These are phyloP conservation scores for Podarcis siculus DNA, from an alignment of 2,797 vertebrate species.

Conservation along the genomic window DNA sequence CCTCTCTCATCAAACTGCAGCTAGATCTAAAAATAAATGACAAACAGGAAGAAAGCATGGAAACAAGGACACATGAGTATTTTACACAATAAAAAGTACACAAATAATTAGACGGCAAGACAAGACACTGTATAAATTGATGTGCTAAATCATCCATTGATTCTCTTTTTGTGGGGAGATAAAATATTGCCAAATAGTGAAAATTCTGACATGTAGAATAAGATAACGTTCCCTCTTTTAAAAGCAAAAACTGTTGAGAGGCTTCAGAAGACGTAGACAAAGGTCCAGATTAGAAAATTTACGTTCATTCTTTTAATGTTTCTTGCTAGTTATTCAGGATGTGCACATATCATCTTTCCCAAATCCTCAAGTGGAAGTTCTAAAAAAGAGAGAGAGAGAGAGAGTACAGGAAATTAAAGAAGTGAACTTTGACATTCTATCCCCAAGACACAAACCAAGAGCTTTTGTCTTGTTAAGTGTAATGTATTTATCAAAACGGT, in stretches of 20 bases:
- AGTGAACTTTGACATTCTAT: constrained; percentile 33
- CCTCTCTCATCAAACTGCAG: background rate
- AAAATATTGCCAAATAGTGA: background rate
- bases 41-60: background rate
- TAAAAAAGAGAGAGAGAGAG: background rate
- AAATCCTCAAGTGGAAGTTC: constrained; percentile 61
- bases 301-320: constrained; percentile 17
- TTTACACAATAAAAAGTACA: background rate
- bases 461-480: constrained; percentile 24
- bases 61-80: background rate
- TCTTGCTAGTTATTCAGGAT: constrained; percentile 40
- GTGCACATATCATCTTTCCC: constrained; percentile 40
- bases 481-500: background rate
- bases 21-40: background rate
- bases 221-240: constrained; percentile 35
- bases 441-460: background rate
- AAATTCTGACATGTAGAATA: background rate
- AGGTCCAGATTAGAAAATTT: constrained; percentile 28
- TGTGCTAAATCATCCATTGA: background rate
- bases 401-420: constrained; percentile 55
- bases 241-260: constrained; percentile 27
- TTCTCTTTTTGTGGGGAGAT: too few relatives aligned
- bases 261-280: constrained; percentile 12
- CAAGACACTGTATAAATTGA: background rate
- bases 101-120: background rate